Base-by-base conservation (phyloP, 2,113 vertebrate species). In the Jacana jacana region DNA sequence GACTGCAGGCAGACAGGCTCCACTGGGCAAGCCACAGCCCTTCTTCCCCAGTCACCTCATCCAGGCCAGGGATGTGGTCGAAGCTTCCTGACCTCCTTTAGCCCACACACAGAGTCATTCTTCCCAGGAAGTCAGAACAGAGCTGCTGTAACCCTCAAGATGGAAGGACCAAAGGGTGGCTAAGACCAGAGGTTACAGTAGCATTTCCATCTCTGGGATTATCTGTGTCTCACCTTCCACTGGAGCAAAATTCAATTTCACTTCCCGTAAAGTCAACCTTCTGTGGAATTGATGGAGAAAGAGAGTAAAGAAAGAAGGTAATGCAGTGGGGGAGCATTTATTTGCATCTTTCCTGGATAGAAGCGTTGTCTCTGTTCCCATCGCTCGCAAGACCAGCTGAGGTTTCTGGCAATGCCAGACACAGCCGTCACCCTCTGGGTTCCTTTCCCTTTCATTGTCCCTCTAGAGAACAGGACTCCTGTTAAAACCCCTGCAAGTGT, bases 381-480 rank as follows among this genome's bases (percentile, higher is more conserved):
- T 81, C 69, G 19, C 61, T 79, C 82, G 44, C 66, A 82, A 81
- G 82, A 81, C 63, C 82, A 96, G 87, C 95, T 97, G 96, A 88
- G 89, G 61, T 78, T 96, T 92, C 93, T 97, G 80, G 93, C 94
- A 93, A 48, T 91, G 81, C 72, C 48, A 76, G 58, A 73, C 84
- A 87, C 54, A 63, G 35, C 54, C 86, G 23, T 88, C 78, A 77
- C 81, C 37, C 82, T 93, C 52, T 73, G 71, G 61, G 77, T 90
- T 91, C 88, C 95, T 91, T 93, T 96, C 83, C 58, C 81, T 96
- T 97, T 97, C 84, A 89, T 89, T 95, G 64, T 80, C 58, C 66
- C 91, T 90, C 63, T 88, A 78, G 87, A 95, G 84, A 94, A 58
- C 84, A 92, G 78, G 54, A 84, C 72, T 88, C 86, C 75, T 52